phyloP scores from a whole-genome alignment of 1,140 invertebrate genomes.

The Macrocentrus cingulum region DNA sequence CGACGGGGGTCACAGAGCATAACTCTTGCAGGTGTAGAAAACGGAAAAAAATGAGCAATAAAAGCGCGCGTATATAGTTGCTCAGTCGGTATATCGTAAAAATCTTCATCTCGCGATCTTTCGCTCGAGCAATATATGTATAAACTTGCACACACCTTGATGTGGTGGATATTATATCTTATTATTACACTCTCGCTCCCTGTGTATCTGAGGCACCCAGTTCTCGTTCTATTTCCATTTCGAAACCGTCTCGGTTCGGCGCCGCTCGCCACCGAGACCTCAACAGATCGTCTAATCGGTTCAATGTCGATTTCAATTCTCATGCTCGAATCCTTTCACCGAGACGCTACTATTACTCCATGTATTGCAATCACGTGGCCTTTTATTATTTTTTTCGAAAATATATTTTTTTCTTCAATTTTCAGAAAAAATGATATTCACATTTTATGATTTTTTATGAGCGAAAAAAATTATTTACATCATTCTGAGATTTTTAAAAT shows the following conservation, averaged over 20 bases:
- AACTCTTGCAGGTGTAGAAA: not conserved
- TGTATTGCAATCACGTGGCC: no score
- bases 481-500: no score
- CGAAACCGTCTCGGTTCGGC: slow-evolving; percentile 18
- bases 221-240: slow-evolving; percentile 12
- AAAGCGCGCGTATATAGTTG: not conserved
- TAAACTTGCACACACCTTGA: not conserved
- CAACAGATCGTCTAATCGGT: slow-evolving; percentile 28
- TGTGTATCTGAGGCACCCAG: not conserved
- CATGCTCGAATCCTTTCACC: slow-evolving; percentile 21
- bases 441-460: no score
- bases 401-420: no score
- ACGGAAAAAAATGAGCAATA: not conserved
- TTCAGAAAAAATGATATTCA: no score
- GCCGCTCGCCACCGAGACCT: slow-evolving; percentile 1
- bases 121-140: not conserved
- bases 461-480: no score
- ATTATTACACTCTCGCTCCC: not conserved
- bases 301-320: slow-evolving; percentile 26
- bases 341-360: no score
- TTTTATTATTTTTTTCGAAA: no score
- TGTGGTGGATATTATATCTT: not conserved
- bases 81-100: not conserved
- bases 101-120: slow-evolving; percentile 1
- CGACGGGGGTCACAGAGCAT: no score